Percentiles rank a stretch among this genome's conserved stretches.
Conservation (phyloP, 2,797 vertebrate species). For the Melanotaenia nigrans region DNA sequence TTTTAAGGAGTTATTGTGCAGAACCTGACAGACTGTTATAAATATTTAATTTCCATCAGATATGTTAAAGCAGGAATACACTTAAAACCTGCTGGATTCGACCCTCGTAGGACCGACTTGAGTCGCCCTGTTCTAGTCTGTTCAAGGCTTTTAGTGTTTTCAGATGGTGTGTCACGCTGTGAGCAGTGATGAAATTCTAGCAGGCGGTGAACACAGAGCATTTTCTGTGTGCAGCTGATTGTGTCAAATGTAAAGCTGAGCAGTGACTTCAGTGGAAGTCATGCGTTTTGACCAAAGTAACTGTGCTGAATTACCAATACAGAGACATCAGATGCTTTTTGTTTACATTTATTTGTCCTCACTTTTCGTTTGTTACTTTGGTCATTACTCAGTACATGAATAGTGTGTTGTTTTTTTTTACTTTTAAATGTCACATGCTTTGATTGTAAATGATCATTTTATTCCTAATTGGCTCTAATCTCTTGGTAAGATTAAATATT, state of each 20-base stretch:
- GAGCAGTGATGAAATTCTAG: conserved; percentile 8
- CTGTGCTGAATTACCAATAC: neutral
- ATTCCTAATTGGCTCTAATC: neutral
- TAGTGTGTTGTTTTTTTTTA: neutral
- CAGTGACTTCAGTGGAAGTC: neutral
- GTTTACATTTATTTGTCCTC: neutral
- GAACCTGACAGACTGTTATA: no score
- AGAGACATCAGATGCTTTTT: neutral
- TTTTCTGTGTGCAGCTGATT: conserved; percentile 7
- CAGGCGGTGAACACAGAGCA: conserved; percentile 21
- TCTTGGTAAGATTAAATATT: neutral
- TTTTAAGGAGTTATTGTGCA: no score
- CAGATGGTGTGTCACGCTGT: conserved; percentile 15
- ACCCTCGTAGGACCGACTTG: no score
- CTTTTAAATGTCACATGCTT: neutral
- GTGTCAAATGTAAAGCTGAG: conserved; percentile 5
- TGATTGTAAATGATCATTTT: no score
- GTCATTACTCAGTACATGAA: neutral
- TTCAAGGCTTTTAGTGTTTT: neutral
- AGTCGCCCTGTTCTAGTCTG: neutral
- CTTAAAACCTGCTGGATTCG: no score
- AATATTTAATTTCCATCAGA: no score
- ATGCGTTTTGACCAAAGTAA: neutral
- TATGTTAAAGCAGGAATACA: no score
- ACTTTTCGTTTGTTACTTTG: neutral